Evolutionary conservation across 1,140 invertebrate genomes (phyloP).

Genomic region (Triops cancriformis): DNA sequence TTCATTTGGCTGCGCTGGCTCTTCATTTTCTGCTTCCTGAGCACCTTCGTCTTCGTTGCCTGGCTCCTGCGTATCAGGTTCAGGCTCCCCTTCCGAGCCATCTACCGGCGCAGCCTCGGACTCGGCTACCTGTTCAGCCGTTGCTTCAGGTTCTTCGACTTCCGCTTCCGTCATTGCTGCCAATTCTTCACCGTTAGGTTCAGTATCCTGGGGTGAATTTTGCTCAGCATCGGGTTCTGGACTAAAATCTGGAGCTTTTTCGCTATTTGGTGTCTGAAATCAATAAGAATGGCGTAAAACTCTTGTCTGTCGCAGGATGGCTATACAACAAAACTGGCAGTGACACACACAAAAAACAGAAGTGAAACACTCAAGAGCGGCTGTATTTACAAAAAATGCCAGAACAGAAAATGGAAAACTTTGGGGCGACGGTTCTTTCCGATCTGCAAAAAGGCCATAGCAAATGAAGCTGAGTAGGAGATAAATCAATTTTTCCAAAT

Average conservation of each 20-base stretch:
- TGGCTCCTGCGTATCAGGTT: constrained; percentile 3
- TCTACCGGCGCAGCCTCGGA: neutral
- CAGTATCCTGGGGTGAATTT: neutral
- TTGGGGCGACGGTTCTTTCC: neutral
- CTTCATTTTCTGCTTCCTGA: constrained; percentile 4
- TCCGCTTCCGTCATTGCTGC: neutral
- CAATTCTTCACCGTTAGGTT: neutral
- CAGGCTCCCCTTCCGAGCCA: neutral
- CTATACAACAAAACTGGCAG: neutral
- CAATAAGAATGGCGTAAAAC: neutral
- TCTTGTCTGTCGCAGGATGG: neutral
- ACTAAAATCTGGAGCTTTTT: constrained; percentile 7
- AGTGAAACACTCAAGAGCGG: neutral
- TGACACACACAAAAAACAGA: neutral
- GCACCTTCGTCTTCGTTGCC: neutral
- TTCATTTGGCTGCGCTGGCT: neutral
- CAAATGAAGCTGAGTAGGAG: neutral
- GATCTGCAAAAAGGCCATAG: constrained; percentile 9
- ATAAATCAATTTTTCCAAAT: neutral
- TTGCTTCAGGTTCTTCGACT: constrained; percentile 16
- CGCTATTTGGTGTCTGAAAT: neutral
- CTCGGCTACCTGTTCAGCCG: neutral
- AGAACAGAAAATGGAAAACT: neutral
- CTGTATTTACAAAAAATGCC: constrained; percentile 1
- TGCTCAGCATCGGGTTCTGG: neutral